A percentile compares a stretch with the other conserved stretches of the same genome.
Evolutionary conservation across 2,888 invertebrate genomes (phyloP).

Genomic region (Opisthograptis luteolata): DNA sequence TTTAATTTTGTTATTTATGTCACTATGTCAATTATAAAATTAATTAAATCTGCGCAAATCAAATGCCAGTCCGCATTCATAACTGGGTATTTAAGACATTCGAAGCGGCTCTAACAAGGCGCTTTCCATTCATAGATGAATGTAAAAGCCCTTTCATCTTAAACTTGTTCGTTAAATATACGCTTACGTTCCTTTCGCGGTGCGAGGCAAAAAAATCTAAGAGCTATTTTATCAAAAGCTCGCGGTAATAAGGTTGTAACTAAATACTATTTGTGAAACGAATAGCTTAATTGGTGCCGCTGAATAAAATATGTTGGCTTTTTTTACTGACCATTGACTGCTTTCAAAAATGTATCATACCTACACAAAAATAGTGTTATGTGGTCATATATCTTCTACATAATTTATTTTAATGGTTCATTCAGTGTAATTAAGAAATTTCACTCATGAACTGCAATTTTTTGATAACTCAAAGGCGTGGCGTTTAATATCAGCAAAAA

Average conservation of each 20-base stretch:
- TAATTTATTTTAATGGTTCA: too few species aligned
- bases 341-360: constrained; percentile 17
- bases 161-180: constrained; percentile 71
- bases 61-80: constrained; percentile 50
- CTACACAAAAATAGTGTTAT: constrained; percentile 2
- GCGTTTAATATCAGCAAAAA: too few species aligned
- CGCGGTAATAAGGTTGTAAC: constrained; percentile 59
- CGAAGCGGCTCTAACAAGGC: constrained; percentile 73
- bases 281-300: constrained; percentile 48
- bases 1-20: constrained; percentile 4
- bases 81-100: constrained; percentile 69
- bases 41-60: constrained; percentile 56
- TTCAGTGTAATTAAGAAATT: too few species aligned
- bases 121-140: constrained; percentile 69
- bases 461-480: too few species aligned
- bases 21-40: constrained; percentile 45
- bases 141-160: constrained; percentile 61
- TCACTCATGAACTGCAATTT: too few species aligned
- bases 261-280: constrained; percentile 42
- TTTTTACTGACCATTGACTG: constrained; percentile 26
- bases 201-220: constrained; percentile 45
- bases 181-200: constrained; percentile 59
- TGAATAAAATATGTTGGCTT: constrained; percentile 23
- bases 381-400: constrained; percentile 9
- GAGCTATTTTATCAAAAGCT: constrained; percentile 66